phyloP scores from a whole-genome alignment of 2,888 invertebrate genomes.

The Ernsta delagoae region DNA sequence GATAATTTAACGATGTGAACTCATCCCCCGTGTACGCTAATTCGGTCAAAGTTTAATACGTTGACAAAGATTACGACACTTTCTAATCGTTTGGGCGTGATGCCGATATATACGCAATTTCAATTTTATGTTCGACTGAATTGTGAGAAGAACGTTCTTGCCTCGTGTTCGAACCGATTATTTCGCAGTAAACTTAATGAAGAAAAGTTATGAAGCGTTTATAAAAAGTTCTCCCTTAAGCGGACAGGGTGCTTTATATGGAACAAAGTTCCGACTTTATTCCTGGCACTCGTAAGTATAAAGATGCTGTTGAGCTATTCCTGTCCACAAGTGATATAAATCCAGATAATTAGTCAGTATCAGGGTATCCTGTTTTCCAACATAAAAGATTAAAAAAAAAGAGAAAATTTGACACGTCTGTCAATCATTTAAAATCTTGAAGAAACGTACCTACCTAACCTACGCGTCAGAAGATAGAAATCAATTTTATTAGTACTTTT shows the following conservation, averaged over 20 bases:
- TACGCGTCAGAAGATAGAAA: too few relatives aligned
- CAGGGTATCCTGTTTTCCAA: too few relatives aligned
- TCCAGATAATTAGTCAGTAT: too few relatives aligned
- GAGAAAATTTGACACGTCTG: too few relatives aligned
- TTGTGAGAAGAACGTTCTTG: conserved; percentile 67
- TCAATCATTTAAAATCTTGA: too few relatives aligned
- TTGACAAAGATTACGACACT: conserved; percentile 74
- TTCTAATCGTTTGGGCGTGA: conserved; percentile 75
- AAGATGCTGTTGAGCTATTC: too few relatives aligned
- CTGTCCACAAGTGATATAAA: too few relatives aligned
- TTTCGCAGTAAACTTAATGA: conserved; percentile 62
- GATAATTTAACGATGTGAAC: conserved; percentile 83
- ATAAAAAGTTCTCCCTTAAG: conserved; percentile 19
- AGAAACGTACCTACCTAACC: too few relatives aligned
- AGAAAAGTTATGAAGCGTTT: conserved; percentile 42
- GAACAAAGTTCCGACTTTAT: too few relatives aligned
- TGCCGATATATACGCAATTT: conserved; percentile 59
- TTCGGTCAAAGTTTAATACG: conserved; percentile 84
- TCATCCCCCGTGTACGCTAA: conserved; percentile 64
- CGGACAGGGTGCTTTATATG: neutral
- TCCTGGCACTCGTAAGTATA: too few relatives aligned
- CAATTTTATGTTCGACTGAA: conserved; percentile 74
- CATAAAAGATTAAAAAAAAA: too few relatives aligned
- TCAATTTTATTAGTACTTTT: too few relatives aligned
- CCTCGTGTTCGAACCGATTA: conserved; percentile 47